These are phyloP conservation scores for Chrysolina americana DNA, from an alignment of 2,888 invertebrate species.

Conservation along the genomic window DNA sequence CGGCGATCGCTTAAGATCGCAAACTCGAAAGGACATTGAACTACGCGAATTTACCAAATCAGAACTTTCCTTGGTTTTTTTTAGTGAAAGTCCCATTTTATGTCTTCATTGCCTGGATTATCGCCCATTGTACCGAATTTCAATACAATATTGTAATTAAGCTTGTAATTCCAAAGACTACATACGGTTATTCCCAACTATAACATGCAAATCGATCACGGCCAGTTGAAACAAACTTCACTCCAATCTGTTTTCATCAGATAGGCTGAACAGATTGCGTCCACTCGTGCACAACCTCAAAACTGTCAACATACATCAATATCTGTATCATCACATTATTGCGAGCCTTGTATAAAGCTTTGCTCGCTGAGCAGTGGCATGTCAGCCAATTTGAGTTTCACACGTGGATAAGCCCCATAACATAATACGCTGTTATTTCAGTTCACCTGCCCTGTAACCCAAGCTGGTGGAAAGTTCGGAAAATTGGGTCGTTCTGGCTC, in stretches of 20 bases:
- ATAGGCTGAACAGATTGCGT: not conserved
- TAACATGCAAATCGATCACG: not conserved
- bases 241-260: not conserved
- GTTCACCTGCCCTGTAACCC: not conserved
- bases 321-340: constrained; percentile 3
- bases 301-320: constrained; percentile 13
- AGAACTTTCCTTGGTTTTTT: no score
- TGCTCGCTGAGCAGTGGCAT: constrained; percentile 7
- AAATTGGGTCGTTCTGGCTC: not conserved
- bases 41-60: no score
- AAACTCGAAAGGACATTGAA: no score
- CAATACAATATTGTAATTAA: no score
- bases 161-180: no score
- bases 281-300: not conserved
- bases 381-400: constrained; percentile 7
- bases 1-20: no score
- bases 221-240: not conserved
- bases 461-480: not conserved
- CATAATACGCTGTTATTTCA: not conserved
- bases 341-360: not conserved
- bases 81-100: no score
- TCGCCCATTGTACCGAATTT: no score
- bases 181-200: not conserved
- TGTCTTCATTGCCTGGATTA: no score
- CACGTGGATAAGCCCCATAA: constrained; percentile 1